phyloP scores from a whole-genome alignment of 2,888 invertebrate species.

The Calliphora vomitoria region DNA sequence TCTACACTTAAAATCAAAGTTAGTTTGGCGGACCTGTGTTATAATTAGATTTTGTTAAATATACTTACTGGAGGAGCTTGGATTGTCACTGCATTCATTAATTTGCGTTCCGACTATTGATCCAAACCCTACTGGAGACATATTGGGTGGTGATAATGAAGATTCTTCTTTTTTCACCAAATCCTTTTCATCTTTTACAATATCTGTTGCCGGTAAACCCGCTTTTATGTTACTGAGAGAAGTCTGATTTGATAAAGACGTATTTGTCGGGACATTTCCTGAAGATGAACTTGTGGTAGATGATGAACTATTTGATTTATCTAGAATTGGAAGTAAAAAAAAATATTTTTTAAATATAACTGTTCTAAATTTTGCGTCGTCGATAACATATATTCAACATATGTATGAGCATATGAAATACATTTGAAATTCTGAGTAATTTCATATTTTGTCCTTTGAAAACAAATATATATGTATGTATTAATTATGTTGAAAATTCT shows the following conservation, averaged over 20 bases:
- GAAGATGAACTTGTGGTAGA: constrained; percentile 62
- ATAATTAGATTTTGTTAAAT: background rate
- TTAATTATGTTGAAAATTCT: no score
- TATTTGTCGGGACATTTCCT: constrained; percentile 57
- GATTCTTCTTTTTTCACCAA: constrained; percentile 81
- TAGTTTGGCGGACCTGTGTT: no score
- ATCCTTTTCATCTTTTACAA: constrained; percentile 79
- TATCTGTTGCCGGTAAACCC: constrained; percentile 59
- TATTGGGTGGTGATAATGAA: constrained; percentile 78
- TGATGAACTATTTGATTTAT: constrained; percentile 67
- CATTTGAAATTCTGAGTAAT: no score
- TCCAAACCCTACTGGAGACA: constrained; percentile 83
- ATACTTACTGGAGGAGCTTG: constrained; percentile 71
- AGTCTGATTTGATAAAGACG: constrained; percentile 49
- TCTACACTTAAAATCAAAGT: no score
- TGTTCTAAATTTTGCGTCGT: no score
- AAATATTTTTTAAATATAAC: no score
- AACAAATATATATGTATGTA: no score
- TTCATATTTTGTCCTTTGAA: no score
- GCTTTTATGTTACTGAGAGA: constrained; percentile 43
- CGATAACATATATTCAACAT: no score
- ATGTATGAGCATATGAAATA: no score
- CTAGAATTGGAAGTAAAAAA: background rate
- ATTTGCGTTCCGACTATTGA: constrained; percentile 75
- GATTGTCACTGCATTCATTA: constrained; percentile 72